phyloP scores from a whole-genome alignment of 2,113 vertebrate genomes.

The Ictalurus furcatus region DNA sequence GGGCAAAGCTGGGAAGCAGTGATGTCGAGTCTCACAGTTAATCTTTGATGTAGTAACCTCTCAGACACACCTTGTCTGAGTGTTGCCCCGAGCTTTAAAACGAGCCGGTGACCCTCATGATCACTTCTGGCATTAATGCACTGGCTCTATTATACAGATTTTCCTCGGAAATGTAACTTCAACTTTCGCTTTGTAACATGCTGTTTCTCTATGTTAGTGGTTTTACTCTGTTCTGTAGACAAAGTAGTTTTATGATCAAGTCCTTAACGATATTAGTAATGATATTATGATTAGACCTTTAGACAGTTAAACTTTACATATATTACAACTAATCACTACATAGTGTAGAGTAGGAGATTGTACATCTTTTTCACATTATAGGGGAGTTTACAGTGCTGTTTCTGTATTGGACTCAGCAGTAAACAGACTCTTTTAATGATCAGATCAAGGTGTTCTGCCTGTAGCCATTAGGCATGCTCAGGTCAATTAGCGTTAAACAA shows the following conservation, averaged over 20 bases:
- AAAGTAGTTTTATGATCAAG: slow-evolving; percentile 8
- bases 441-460: slow-evolving; percentile 51
- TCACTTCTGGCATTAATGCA: slow-evolving; percentile 22
- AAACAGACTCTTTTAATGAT: slow-evolving; percentile 41
- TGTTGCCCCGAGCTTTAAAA: slow-evolving; percentile 21
- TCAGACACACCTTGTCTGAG: slow-evolving; percentile 30
- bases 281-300: background rate
- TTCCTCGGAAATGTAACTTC: background rate
- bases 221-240: background rate
- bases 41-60: slow-evolving; percentile 37
- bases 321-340: background rate
- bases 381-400: slow-evolving; percentile 24
- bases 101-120: slow-evolving; percentile 29
- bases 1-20: slow-evolving; percentile 44
- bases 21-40: slow-evolving; percentile 35
- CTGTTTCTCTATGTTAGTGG: background rate
- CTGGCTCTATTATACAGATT: background rate
- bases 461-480: slow-evolving; percentile 19
- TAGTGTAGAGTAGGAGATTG: background rate
- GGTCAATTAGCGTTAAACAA: slow-evolving; percentile 38
- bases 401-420: slow-evolving; percentile 14
- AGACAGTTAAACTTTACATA: background rate
- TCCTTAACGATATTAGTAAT: background rate
- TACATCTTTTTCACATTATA: background rate
- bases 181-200: background rate